phyloP scores from a whole-genome alignment of 2,797 vertebrate genomes.

The Tolypeutes matacus region DNA sequence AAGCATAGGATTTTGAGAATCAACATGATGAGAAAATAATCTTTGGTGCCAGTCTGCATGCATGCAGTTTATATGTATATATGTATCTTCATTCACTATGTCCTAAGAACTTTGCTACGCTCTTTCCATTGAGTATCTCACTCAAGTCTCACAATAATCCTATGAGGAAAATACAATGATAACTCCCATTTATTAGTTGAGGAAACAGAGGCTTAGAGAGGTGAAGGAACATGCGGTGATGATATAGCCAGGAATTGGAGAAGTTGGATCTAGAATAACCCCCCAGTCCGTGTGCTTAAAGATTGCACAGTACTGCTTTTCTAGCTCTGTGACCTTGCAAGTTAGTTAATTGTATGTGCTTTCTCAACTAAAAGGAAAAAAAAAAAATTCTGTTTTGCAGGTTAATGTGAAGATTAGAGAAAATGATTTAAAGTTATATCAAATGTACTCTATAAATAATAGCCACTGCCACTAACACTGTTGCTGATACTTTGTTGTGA shows the following conservation, averaged over 20 bases:
- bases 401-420: slow-evolving; percentile 36
- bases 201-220: not conserved
- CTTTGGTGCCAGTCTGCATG: not conserved
- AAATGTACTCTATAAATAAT: not conserved
- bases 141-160: not conserved
- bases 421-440: not conserved
- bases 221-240: not conserved
- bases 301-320: not conserved
- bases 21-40: not conserved
- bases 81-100: not conserved
- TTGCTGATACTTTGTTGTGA: not conserved
- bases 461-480: not conserved
- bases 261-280: not conserved
- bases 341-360: slow-evolving; percentile 8
- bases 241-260: not conserved
- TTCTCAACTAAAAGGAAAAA: not conserved
- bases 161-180: not conserved
- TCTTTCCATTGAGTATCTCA: slow-evolving; percentile 16
- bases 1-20: not conserved
- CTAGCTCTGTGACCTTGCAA: not conserved
- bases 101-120: not conserved
- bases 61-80: not conserved
- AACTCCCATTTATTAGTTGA: not conserved
- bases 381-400: not conserved
- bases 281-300: not conserved